Percentiles rank a stretch among this genome's conserved stretches.
phyloP scores from a whole-genome alignment of 1,140 invertebrate species.

The Streblospio benedicti region DNA sequence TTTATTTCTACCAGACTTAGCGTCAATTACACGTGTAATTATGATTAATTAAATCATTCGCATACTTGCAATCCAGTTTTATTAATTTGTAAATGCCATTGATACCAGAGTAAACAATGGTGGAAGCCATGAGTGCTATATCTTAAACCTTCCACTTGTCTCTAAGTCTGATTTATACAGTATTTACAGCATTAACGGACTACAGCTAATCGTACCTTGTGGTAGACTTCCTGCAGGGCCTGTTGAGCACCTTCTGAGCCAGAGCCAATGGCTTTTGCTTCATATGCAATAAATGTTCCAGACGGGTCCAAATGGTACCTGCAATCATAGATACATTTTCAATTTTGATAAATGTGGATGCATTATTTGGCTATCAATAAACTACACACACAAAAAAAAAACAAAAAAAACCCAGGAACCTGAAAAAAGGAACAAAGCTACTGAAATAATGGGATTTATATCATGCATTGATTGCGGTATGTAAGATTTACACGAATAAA shows the following conservation, averaged over 20 bases:
- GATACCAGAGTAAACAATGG: too few species aligned
- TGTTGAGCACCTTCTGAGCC: slow-evolving; percentile 99
- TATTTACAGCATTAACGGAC: too few species aligned
- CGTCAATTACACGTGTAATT: too few species aligned
- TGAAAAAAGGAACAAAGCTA: not conserved
- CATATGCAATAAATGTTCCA: slow-evolving; percentile 90
- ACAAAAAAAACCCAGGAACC: not conserved
- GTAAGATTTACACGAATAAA: not conserved
- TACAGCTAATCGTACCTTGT: slow-evolving; percentile 70
- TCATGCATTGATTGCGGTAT: not conserved
- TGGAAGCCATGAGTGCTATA: too few species aligned
- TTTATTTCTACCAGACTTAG: too few species aligned
- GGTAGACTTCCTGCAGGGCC: slow-evolving; percentile 78
- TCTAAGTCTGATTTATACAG: too few species aligned
- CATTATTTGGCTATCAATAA: not conserved
- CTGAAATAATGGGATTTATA: not conserved
- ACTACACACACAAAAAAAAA: not conserved
- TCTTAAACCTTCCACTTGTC: too few species aligned
- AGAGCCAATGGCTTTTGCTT: slow-evolving; percentile 98
- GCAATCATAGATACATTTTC: too few species aligned
- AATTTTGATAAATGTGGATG: not conserved
- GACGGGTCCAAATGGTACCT: slow-evolving; percentile 97
- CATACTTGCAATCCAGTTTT: too few species aligned
- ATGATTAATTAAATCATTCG: too few species aligned
- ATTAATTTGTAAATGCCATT: too few species aligned